Percentiles rank a stretch among this genome's conserved stretches.
Conservation (phyloP, 2,888 invertebrate genomes). For the Arrhopalites spinosus region DNA sequence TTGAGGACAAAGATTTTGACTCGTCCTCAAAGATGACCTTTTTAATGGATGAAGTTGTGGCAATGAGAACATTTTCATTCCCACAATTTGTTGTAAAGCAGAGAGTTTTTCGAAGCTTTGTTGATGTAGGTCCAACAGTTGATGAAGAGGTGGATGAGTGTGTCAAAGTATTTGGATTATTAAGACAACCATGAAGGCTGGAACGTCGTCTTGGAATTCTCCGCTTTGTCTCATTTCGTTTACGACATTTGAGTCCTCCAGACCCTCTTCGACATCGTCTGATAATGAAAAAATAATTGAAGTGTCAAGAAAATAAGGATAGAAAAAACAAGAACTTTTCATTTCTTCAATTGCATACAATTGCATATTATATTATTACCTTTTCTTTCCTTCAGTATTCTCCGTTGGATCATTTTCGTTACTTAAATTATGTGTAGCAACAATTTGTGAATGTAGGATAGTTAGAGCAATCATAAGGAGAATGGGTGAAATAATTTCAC, state of each 20-base stretch:
- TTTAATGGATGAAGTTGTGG: conserved; percentile 39
- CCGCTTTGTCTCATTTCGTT: conserved; percentile 6
- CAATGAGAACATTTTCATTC: conserved; percentile 23
- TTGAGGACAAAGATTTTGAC: conserved; percentile 54
- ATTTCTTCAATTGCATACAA: not conserved
- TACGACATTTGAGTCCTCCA: conserved; percentile 15
- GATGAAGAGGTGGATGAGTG: conserved; percentile 3
- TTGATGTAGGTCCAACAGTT: conserved; percentile 6
- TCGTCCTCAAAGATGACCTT: conserved; percentile 56
- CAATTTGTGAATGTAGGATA: conserved; percentile 80
- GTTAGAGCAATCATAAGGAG: conserved; percentile 75
- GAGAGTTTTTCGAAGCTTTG: conserved; percentile 21
- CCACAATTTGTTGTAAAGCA: conserved; percentile 17
- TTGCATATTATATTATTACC: too few species aligned
- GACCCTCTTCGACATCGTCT: conserved; percentile 12
- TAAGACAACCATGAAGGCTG: conserved; percentile 26
- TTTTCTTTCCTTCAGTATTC: not conserved
- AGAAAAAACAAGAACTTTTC: too few species aligned
- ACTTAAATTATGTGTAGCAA: conserved; percentile 66
- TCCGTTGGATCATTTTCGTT: conserved; percentile 7
- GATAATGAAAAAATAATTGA: too few species aligned
- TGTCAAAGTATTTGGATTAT: not conserved
- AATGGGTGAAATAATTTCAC: conserved; percentile 73
- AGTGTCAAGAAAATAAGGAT: too few species aligned
- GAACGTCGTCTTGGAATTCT: conserved; percentile 35